Base-by-base conservation (phyloP, 2,113 vertebrate species). In the Nycticorax nycticorax region DNA sequence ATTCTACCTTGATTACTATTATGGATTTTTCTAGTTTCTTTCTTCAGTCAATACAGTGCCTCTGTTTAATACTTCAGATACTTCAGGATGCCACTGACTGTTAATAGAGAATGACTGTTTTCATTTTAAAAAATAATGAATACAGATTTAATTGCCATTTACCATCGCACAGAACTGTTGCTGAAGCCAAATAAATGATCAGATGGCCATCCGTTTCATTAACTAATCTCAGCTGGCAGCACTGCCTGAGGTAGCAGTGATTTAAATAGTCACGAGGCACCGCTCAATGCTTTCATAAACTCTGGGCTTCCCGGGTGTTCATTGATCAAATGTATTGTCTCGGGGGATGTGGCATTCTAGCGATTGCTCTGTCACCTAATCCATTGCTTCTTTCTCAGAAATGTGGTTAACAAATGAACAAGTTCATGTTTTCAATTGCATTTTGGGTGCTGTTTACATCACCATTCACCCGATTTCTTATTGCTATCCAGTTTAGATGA, bases 281-380 rank as follows among this genome's bases (percentile, higher is more conserved):
- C 28, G 57, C 71, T 85, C 35, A 5, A 1, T 12, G 28, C 74
- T 86, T 83, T 24, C 57, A 78, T 11, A 12, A 87, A 62, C 39
- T 48, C 81, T 10, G 1, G 12, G 1, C 11, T 66, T 57, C 35
- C 28, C 0, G 0, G 1, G 11, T 30, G 33, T 43, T 64, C 60
- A 17, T 3, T 10, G 15, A 92, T 26, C 67, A n/a, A 55, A 56
- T 1, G 23, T 11, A 14, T 8, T 9, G 4, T 69, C 50, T 2
- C 0, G 1, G 26, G 43, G 26, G 53, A 69, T 68, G 45, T 15
- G 33, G 8, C 20, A 9, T 39, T 43, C 35, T 3, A 43, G 45
- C 1, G 10, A 9, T 18, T 59, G 47, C 32, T 63, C 35, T n/a
- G 23, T 35, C 68, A 47, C 39, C 63, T 63, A 15, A 24, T 64